Conservation (phyloP, 2,888 invertebrate genomes). For the Rapana venosa region DNA sequence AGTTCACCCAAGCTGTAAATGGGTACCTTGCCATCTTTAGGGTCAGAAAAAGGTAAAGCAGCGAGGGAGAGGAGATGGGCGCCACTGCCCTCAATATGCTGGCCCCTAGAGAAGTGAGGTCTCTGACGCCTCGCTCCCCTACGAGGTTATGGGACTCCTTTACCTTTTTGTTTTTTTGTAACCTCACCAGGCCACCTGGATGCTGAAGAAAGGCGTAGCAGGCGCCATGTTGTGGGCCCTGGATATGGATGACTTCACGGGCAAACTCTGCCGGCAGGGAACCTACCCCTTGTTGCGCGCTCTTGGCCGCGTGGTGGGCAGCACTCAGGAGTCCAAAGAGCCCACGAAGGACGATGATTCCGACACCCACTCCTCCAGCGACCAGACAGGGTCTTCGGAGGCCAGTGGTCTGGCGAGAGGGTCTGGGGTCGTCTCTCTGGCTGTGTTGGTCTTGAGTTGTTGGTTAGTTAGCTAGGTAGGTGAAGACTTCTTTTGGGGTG, state of each 20-base stretch:
- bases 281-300: slow-evolving; percentile 42
- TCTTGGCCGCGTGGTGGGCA: neutral
- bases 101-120: no score
- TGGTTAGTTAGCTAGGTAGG: neutral
- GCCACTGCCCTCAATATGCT: no score
- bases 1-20: no score
- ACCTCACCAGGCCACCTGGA: slow-evolving; percentile 48
- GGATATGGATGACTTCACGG: slow-evolving; percentile 51
- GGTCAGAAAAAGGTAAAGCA: no score
- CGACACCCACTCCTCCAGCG: no score
- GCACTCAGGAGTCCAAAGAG: neutral
- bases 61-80: no score
- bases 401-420: neutral
- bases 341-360: neutral
- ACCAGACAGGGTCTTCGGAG: neutral
- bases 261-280: slow-evolving; percentile 39
- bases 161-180: no score
- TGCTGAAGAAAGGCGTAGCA: slow-evolving; percentile 35
- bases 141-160: no score
- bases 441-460: neutral
- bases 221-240: slow-evolving; percentile 51
- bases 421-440: neutral
- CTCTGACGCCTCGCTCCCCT: no score
- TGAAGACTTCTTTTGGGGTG: no score
- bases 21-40: no score